These are phyloP conservation scores for Cephus sareptanus DNA, from an alignment of 2,888 invertebrate species.

Conservation along the genomic window DNA sequence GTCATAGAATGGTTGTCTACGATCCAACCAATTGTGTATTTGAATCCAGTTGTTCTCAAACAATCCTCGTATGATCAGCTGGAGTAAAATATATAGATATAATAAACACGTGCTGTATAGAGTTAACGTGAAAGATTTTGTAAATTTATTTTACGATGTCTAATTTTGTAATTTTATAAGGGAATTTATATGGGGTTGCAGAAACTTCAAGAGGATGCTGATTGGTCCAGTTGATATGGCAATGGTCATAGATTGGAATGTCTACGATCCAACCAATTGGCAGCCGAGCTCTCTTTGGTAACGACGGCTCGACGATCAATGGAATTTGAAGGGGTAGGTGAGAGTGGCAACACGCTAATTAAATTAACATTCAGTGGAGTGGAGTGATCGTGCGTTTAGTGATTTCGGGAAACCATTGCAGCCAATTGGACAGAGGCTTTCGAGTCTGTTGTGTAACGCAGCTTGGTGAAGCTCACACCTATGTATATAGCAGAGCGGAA, in stretches of 20 bases:
- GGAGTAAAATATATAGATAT: not conserved
- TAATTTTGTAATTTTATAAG: too few species aligned
- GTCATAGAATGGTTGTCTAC: too few species aligned
- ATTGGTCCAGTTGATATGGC: not conserved
- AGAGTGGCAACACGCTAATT: not conserved
- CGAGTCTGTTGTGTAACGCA: not conserved
- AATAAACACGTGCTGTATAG: not conserved
- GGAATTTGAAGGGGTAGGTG: not conserved
- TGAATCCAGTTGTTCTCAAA: slow-evolving; percentile 31
- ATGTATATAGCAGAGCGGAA: not conserved
- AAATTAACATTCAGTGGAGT: not conserved
- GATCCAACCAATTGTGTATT: slow-evolving; percentile 24
- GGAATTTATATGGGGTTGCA: too few species aligned
- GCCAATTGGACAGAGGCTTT: slow-evolving; percentile 1
- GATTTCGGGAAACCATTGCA: not conserved
- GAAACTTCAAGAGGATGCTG: too few species aligned
- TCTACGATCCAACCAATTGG: not conserved
- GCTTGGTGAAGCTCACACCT: not conserved
- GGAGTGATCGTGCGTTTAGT: not conserved
- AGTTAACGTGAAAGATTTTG: not conserved
- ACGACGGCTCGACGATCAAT: not conserved
- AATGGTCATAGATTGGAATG: not conserved
- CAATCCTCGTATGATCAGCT: not conserved
- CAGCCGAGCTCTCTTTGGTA: not conserved
- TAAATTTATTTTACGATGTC: too few species aligned